Evolutionary conservation across 2,113 vertebrate species (phyloP).

Genomic region (Brachyistius frenatus): DNA sequence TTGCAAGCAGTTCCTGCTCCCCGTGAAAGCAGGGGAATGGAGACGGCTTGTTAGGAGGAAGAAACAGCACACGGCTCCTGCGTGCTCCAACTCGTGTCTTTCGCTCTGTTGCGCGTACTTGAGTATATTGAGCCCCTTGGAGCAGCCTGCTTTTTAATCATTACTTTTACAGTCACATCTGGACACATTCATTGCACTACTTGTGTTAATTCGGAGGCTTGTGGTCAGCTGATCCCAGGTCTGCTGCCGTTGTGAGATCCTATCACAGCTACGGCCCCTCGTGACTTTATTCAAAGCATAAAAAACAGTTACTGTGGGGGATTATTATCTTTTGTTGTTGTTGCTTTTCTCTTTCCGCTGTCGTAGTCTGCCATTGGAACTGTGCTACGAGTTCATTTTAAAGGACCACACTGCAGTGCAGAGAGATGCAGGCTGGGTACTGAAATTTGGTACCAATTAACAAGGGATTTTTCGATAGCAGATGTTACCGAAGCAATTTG

Average conservation of each 20-base stretch:
- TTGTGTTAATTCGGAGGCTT: background rate
- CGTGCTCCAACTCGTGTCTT: background rate
- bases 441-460: no score
- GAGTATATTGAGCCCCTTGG: background rate
- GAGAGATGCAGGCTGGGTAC: background rate
- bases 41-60: conserved; percentile 18
- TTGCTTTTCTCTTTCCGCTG: background rate
- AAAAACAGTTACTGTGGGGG: background rate
- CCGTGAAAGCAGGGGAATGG: conserved; percentile 17
- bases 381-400: background rate
- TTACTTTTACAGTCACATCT: background rate
- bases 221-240: background rate
- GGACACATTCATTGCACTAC: background rate
- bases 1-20: conserved; percentile 63
- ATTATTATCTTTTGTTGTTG: background rate
- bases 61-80: conserved; percentile 5
- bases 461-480: no score
- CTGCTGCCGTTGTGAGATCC: background rate
- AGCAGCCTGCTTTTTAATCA: background rate
- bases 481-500: no score
- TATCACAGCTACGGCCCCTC: background rate
- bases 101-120: background rate
- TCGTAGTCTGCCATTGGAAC: conserved; percentile 12
- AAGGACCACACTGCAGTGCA: background rate
- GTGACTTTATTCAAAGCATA: background rate